Percentiles rank a stretch among this genome's conserved stretches.
Conservation (phyloP, 2,113 vertebrate species). For the Thermophis baileyi region DNA sequence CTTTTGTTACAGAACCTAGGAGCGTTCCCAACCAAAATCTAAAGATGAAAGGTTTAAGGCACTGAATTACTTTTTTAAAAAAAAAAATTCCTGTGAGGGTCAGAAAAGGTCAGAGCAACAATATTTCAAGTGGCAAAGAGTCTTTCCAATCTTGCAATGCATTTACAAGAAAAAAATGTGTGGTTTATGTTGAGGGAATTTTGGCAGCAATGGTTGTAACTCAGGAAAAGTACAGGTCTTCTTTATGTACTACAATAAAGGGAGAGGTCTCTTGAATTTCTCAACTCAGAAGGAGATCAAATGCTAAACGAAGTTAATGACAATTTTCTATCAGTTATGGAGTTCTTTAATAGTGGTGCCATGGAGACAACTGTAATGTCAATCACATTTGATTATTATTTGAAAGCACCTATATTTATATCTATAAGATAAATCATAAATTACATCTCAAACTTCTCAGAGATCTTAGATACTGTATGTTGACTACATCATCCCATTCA, state of each 20-base stretch:
- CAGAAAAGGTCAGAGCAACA: conserved; percentile 29
- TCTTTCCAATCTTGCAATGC: background rate
- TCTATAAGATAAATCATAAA: background rate
- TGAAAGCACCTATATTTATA: background rate
- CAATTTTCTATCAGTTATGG: background rate
- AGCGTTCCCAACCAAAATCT: conserved; percentile 16
- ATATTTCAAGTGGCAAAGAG: background rate
- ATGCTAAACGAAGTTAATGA: fast-evolving
- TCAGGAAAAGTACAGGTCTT: background rate
- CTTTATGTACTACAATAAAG: background rate
- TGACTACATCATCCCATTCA: background rate
- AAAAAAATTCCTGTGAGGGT: conserved; percentile 5
- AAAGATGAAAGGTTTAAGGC: conserved; percentile 31
- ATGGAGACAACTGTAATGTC: background rate
- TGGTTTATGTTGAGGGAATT: conserved; percentile 18
- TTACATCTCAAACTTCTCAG: background rate
- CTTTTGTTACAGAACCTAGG: background rate
- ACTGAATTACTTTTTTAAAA: background rate
- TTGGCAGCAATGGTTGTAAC: conserved; percentile 3
- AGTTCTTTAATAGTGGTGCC: background rate
- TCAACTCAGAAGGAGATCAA: background rate
- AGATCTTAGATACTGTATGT: background rate
- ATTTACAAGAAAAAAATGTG: background rate
- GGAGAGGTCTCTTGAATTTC: background rate
- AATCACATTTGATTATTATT: background rate